Percentiles rank a stretch among this genome's conserved stretches.
These are phyloP conservation scores for Pedionomus torquatus DNA, from an alignment of 2,113 vertebrate genomes.

Conservation along the genomic window DNA sequence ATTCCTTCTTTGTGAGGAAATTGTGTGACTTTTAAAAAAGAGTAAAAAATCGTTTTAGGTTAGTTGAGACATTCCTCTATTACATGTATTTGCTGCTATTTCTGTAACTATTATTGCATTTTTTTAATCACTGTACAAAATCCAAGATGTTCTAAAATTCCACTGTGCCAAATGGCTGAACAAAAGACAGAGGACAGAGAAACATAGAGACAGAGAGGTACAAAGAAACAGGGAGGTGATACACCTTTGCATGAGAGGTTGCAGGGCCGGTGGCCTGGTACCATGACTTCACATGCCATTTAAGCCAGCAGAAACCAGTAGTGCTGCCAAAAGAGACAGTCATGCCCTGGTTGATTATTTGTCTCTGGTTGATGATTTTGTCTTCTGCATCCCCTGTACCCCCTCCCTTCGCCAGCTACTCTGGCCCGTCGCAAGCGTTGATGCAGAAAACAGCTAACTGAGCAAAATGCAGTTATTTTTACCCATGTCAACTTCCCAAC, in stretches of 20 bases:
- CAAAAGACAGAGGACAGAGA: rapidly evolving
- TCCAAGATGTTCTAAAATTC: not conserved
- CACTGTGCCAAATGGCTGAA: not conserved
- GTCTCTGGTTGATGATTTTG: not conserved
- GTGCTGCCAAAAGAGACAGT: not conserved
- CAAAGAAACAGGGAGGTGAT: not conserved
- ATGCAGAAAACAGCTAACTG: not conserved
- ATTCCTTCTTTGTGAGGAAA: not conserved
- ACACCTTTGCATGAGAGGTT: not conserved
- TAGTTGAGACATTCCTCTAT: not conserved
- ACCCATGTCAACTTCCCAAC: not conserved
- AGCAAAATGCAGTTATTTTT: constrained; percentile 43
- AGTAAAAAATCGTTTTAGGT: not conserved
- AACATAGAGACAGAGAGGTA: not conserved
- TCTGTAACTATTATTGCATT: not conserved
- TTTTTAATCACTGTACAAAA: not conserved
- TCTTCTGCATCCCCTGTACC: not conserved
- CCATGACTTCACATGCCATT: not conserved
- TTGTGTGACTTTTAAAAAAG: not conserved
- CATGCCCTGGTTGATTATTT: not conserved
- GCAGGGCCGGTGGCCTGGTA: not conserved
- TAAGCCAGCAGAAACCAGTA: not conserved
- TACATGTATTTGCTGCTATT: not conserved
- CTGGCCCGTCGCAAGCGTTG: not conserved
- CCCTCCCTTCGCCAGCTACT: not conserved